Evolutionary conservation across 2,888 invertebrate species (phyloP).

Genomic region (Chorisops tibialis): DNA sequence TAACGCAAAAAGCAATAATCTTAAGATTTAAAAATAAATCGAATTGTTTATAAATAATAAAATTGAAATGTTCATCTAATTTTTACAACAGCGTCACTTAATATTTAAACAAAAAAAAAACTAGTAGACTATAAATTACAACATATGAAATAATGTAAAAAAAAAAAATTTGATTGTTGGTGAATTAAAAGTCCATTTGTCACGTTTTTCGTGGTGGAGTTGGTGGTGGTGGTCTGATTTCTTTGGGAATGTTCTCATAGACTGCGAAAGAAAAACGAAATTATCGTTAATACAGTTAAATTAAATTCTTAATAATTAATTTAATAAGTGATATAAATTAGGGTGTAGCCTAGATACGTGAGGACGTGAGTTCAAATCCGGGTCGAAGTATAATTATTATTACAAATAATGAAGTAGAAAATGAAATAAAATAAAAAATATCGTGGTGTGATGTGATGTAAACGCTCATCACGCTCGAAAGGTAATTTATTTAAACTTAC

Average conservation of each 20-base stretch:
- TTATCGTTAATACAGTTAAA: neutral
- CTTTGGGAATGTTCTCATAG: slow-evolving; percentile 54
- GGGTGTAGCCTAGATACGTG: too few species aligned
- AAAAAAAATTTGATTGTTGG: too few species aligned
- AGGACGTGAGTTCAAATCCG: too few species aligned
- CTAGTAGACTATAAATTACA: neutral
- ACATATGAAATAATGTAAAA: neutral
- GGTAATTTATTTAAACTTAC: too few species aligned
- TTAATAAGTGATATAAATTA: too few species aligned
- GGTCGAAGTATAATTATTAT: too few species aligned
- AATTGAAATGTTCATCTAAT: neutral
- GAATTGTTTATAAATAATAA: neutral
- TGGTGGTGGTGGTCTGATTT: slow-evolving; percentile 50
- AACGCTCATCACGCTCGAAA: too few species aligned
- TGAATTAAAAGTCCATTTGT: slow-evolving; percentile 47
- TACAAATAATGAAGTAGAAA: too few species aligned
- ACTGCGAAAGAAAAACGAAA: slow-evolving; percentile 42
- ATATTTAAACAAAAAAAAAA: neutral
- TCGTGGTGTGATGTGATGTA: too few species aligned
- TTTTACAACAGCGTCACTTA: neutral
- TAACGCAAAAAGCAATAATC: neutral
- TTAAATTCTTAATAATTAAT: too few species aligned
- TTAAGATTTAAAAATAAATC: neutral
- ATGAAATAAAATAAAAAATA: too few species aligned
- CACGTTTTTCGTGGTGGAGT: slow-evolving; percentile 53